Conservation (phyloP, 2,888 invertebrate genomes). For the Tenthredo livida region DNA sequence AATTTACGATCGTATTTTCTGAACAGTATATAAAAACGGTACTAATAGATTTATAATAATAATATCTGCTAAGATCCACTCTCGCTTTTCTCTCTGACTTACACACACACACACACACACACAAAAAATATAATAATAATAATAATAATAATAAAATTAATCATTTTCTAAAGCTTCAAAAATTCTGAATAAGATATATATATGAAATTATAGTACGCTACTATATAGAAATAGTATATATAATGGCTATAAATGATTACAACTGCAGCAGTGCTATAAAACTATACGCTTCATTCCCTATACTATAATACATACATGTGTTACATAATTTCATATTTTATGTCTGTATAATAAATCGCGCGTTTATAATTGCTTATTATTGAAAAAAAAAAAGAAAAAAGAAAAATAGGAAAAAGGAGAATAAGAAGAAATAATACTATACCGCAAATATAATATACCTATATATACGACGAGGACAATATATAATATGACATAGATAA, state of each 20-base stretch:
- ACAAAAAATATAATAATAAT: neutral
- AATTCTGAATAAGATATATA: neutral
- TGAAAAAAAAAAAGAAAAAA: neutral
- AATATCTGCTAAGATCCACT: neutral
- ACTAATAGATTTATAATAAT: neutral
- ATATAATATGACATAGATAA: constrained; percentile 12
- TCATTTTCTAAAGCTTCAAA: neutral
- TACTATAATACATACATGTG: neutral
- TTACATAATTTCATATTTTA: neutral
- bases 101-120: neutral
- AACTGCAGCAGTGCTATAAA: constrained; percentile 2
- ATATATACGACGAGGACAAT: constrained; percentile 4
- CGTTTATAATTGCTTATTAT: neutral
- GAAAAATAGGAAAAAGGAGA: neutral
- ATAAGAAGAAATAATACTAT: neutral
- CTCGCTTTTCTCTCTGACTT: neutral
- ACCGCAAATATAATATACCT: neutral
- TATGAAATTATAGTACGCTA: no score
- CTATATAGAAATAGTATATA: neutral
- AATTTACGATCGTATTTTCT: neutral
- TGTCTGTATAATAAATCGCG: neutral
- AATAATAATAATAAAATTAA: neutral
- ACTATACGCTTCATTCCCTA: constrained; percentile 5
- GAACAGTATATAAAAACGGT: neutral
- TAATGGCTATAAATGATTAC: neutral